A percentile compares a stretch with the other conserved stretches of the same genome.
Evolutionary conservation across 2,113 vertebrate species (phyloP).

Genomic region (Atractosteus spatula): DNA sequence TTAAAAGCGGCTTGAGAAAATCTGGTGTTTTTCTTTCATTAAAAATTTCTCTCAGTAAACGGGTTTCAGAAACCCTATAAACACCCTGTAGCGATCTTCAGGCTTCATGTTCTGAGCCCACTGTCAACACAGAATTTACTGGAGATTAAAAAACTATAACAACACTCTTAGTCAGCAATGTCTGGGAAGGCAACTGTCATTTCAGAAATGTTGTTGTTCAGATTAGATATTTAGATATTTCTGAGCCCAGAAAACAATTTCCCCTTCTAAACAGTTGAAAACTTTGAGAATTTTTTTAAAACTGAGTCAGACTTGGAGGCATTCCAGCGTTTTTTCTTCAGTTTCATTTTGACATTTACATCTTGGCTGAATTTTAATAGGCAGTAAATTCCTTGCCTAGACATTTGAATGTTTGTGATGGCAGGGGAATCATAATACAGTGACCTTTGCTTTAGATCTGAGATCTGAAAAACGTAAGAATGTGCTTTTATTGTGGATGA

Average conservation of each 20-base stretch:
- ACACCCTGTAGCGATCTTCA: constrained; percentile 29
- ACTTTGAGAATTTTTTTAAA: background rate
- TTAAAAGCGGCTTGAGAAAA: background rate
- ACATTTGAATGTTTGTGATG: too few relatives aligned
- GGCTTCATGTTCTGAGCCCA: constrained; percentile 26
- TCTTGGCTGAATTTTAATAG: background rate
- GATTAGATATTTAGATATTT: too few relatives aligned
- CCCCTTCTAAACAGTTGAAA: constrained; percentile 20
- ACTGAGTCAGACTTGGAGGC: background rate
- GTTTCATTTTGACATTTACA: background rate
- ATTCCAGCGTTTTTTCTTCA: background rate
- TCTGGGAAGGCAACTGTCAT: constrained; percentile 38
- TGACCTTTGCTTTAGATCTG: too few relatives aligned
- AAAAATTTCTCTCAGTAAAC: background rate
- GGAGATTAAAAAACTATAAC: constrained; percentile 42
- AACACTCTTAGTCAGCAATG: too few relatives aligned
- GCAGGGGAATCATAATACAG: too few relatives aligned
- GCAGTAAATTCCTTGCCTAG: background rate
- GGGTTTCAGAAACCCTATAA: constrained; percentile 36
- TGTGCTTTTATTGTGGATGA: too few relatives aligned
- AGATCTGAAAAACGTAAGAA: too few relatives aligned
- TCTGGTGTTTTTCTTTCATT: background rate
- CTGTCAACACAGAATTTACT: constrained; percentile 51
- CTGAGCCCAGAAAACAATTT: constrained; percentile 57
- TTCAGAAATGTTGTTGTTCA: constrained; percentile 56